Conservation (phyloP, 2,113 vertebrate genomes). For the Climacteris rufus region DNA sequence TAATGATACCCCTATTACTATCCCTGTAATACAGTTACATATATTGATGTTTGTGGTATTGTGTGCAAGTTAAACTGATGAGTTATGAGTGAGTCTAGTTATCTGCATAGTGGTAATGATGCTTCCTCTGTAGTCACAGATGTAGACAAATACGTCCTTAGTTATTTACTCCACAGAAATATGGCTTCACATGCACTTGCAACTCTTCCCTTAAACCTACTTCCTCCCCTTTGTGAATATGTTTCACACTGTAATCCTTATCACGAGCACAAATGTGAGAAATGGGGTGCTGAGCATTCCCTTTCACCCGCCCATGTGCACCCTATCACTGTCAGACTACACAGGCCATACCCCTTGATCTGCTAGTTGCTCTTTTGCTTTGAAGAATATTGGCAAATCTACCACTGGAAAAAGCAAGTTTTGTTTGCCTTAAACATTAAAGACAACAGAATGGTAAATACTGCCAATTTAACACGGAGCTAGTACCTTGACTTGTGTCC, state of each 20-base stretch:
- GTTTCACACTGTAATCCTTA: neutral
- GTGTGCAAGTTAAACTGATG: neutral
- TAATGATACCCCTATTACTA: neutral
- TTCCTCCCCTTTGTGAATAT: neutral
- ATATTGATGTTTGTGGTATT: neutral
- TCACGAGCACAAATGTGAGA: neutral
- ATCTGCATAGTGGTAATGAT: neutral
- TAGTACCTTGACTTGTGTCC: neutral
- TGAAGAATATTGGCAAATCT: neutral
- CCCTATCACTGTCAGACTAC: neutral
- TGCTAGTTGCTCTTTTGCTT: neutral
- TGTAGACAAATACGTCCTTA: neutral
- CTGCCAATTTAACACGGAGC: conserved; percentile 23
- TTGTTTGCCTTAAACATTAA: neutral
- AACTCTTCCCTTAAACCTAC: neutral
- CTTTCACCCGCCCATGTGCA: neutral
- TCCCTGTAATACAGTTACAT: neutral
- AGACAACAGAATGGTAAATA: conserved; percentile 31
- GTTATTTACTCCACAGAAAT: neutral
- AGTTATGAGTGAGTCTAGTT: neutral
- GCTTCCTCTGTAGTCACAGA: neutral
- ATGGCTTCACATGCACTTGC: neutral
- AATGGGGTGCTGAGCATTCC: neutral
- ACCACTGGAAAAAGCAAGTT: neutral
- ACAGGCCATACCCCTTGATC: neutral